Conservation (phyloP, 2,797 vertebrate genomes). For the Sardinella longiceps region DNA sequence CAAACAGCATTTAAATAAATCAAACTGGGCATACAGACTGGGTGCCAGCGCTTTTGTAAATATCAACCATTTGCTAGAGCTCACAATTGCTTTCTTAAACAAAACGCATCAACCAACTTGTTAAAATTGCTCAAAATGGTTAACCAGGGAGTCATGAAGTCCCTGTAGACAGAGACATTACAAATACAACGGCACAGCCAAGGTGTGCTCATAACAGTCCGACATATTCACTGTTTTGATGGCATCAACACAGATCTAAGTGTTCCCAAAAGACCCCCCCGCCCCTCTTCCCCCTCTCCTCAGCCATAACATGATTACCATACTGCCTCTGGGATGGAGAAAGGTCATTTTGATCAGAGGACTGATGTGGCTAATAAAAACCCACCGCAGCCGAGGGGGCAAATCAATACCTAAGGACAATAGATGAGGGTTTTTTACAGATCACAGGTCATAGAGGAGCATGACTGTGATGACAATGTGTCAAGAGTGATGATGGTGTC, state of each 20-base stretch:
- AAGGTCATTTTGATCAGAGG: neutral
- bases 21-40: neutral
- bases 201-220: neutral
- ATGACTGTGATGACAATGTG: neutral
- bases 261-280: neutral
- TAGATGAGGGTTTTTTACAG: neutral
- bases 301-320: neutral
- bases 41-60: neutral
- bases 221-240: neutral
- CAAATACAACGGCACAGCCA: neutral
- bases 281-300: neutral
- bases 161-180: neutral
- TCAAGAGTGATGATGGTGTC: neutral
- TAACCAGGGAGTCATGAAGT: neutral
- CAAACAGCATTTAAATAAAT: neutral
- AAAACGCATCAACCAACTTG: neutral
- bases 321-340: neutral
- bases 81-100: neutral
- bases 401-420: neutral
- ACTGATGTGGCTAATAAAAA: conserved; percentile 12
- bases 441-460: neutral
- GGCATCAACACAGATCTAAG: neutral
- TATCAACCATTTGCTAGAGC: neutral
- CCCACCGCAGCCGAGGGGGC: neutral
- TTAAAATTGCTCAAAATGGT: neutral